Evolutionary conservation across 2,113 vertebrate genomes (phyloP), one percentile per base, ranked within the genome.

Genomic region (Scomber colias): DNA sequence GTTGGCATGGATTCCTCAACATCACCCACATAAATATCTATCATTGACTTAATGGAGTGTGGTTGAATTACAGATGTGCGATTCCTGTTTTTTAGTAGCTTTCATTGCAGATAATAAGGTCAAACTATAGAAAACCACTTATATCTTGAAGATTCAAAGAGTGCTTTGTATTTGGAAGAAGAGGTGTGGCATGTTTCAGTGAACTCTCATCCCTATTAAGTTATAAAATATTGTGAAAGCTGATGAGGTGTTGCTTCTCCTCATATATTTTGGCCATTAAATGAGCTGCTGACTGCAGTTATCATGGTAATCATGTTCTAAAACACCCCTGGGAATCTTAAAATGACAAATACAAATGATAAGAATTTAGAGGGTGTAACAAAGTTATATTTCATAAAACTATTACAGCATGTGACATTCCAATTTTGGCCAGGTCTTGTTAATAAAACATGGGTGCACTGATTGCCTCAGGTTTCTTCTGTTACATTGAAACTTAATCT

Each of bases 11-110:
- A 27, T 59, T 63, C 72, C 44, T 44, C 19, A 55, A 51, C 76
- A 67, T 88, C 73, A 74, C 35, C 79, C 84, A 69, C 68, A 77
- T 75, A 35, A 59, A 82, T 62, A 35, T 65, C n/a, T 19, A 67
- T n/a, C 49, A 53, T 63, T 81, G 51, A 19, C 68, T 60, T 83
- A 35, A 16, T 55, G 21, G 14, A 51, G n/a, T 49, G 14, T 17
- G 51, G 62, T 62, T 51, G 30, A 65, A 51, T 12, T 9, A 46
- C 80, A 71, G 40, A 87, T 75, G 19, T 68, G 49, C 60, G 62
- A 24, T 59, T 50, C 30, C 24, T 21, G 11, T 19, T 30, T 15
- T 56, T 19, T 59, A 65, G 72, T 55, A 11, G 1, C 1, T 24
- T 72, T 70, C 6, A 21, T 40, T 21, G 16, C 27, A 31, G n/a